Conservation (phyloP, 2,888 invertebrate species). For the Cosmorhoe ocellata region DNA sequence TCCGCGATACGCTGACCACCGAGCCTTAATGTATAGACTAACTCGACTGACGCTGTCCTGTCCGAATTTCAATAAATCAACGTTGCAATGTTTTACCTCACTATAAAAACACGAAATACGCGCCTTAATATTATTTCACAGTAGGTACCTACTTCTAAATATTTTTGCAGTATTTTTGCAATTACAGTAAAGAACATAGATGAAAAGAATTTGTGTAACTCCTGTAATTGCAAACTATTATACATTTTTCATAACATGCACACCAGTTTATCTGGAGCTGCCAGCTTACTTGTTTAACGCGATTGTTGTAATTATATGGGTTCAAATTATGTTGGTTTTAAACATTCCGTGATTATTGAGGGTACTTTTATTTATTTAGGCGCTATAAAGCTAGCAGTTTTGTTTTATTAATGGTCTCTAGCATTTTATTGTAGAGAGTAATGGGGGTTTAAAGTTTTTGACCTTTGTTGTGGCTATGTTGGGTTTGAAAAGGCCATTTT, state of each 20-base stretch:
- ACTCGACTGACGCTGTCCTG: too few relatives aligned
- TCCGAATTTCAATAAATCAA: neutral
- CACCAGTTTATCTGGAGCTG: neutral
- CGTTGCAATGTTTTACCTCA: neutral
- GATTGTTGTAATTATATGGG: neutral
- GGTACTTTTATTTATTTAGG: constrained; percentile 17
- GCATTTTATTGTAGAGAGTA: neutral
- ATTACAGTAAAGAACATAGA: neutral
- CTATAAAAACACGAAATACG: constrained; percentile 12
- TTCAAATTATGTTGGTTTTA: constrained; percentile 5
- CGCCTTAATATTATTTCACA: constrained; percentile 7
- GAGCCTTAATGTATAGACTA: too few relatives aligned
- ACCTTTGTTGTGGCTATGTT: too few relatives aligned
- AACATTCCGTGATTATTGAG: constrained; percentile 14
- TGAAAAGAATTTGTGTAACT: constrained; percentile 6
- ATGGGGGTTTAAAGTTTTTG: too few relatives aligned
- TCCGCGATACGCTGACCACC: too few relatives aligned
- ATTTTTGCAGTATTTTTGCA: constrained; percentile 3
- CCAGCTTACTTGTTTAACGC: neutral
- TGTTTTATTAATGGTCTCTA: constrained; percentile 1
- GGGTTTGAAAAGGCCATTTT: too few relatives aligned
- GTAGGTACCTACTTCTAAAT: too few relatives aligned
- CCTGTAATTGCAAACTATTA: constrained; percentile 6
- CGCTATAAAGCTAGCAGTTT: constrained; percentile 1
- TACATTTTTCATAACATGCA: constrained; percentile 16